Evolutionary conservation across 1,140 invertebrate species (phyloP).

Genomic region (Hesperophylax magnus): DNA sequence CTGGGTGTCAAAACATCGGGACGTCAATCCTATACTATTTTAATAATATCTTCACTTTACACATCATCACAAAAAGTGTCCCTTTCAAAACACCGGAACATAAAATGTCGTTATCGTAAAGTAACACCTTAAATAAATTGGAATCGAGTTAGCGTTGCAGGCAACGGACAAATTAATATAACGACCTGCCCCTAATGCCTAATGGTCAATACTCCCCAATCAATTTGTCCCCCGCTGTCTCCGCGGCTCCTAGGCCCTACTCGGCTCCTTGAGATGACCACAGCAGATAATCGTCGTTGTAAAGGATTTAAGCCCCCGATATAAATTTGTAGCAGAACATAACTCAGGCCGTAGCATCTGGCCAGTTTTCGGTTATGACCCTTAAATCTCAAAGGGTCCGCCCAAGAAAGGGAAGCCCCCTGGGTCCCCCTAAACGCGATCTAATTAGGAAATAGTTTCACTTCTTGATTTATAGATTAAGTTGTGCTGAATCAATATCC

Average conservation of each 20-base stretch:
- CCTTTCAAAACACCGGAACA: too few species aligned
- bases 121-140: too few species aligned
- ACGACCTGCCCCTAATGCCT: constrained; percentile 44
- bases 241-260: background rate
- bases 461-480: constrained; percentile 74
- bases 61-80: too few species aligned
- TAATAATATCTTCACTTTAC: too few species aligned
- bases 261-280: constrained; percentile 48
- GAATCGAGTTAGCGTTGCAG: background rate
- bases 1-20: too few species aligned
- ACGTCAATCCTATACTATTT: too few species aligned
- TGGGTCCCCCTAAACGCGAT: constrained; percentile 68
- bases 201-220: constrained; percentile 54
- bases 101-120: too few species aligned
- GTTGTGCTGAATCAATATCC: constrained; percentile 61
- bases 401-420: constrained; percentile 40
- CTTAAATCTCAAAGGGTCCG: constrained; percentile 57
- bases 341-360: constrained; percentile 56
- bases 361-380: constrained; percentile 53
- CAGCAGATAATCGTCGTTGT: constrained; percentile 56
- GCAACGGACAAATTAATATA: constrained; percentile 48
- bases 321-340: constrained; percentile 57
- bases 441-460: constrained; percentile 73
- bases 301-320: constrained; percentile 43
- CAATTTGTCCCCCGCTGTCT: constrained; percentile 51